Conservation (phyloP, 1,140 invertebrate species). For the Magallana angulata region DNA sequence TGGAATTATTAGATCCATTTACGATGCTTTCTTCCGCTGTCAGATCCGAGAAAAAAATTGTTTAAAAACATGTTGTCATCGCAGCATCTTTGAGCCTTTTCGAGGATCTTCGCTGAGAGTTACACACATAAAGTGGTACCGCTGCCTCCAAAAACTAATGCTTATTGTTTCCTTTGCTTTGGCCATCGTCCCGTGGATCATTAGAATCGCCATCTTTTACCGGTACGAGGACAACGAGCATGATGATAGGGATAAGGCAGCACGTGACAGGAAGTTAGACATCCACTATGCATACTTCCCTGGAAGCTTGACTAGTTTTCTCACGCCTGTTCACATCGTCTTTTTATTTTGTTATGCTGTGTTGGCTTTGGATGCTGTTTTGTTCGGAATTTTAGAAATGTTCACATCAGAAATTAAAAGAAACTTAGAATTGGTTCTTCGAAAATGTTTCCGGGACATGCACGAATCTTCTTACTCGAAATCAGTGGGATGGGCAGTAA, state of each 20-base stretch:
- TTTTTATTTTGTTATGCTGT: constrained; percentile 65
- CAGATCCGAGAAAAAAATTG: constrained; percentile 57
- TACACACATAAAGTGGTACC: constrained; percentile 53
- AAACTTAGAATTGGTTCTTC: constrained; percentile 60
- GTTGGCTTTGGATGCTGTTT: constrained; percentile 56
- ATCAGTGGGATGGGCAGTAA: constrained; percentile 42
- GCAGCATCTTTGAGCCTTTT: constrained; percentile 50
- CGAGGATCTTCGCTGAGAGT: background rate
- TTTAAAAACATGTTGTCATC: constrained; percentile 49
- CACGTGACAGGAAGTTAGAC: constrained; percentile 16
- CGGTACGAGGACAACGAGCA: constrained; percentile 53
- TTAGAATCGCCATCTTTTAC: constrained; percentile 59
- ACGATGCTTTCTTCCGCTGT: constrained; percentile 65
- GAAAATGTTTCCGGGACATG: constrained; percentile 68
- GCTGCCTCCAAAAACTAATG: constrained; percentile 52
- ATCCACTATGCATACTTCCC: constrained; percentile 42
- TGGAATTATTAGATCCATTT: constrained; percentile 58
- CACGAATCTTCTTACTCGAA: constrained; percentile 55
- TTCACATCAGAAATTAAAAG: constrained; percentile 55
- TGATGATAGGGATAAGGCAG: constrained; percentile 15
- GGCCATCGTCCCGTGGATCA: constrained; percentile 60
- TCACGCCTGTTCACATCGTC: constrained; percentile 63
- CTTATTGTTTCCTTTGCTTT: constrained; percentile 49
- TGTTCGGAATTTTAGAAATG: constrained; percentile 59
- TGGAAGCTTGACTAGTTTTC: constrained; percentile 59